Evolutionary conservation across 2,797 vertebrate species (phyloP), one percentile per base, ranked within the genome.

Genomic region (Eleutherodactylus coqui): DNA sequence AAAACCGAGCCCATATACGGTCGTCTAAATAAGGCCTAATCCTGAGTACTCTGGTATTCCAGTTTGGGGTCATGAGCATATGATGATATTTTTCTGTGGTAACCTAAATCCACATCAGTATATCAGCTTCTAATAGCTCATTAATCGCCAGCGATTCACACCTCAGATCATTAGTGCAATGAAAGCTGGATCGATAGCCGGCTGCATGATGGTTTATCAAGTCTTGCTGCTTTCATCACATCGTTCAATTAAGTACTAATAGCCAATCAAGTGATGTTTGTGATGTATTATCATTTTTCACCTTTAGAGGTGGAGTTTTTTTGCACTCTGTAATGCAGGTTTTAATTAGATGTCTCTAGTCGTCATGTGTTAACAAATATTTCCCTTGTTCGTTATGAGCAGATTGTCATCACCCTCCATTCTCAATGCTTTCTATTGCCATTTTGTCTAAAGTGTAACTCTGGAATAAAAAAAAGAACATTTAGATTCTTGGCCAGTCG

Each of bases 101-200:
- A 81, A 62, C 78, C 67, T 75, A 36, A 81, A 86, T 51, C 78
- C 72, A 43, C 47, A 82, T 69, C 27, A 69, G 73, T 72, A 60
- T 83, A 38, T 70, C 60, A 38, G n/a, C 64, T 78, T 47, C 41
- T 87, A 87, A 87, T 87, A 53, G 81, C 85, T 87, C 43, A 69
- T 83, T 83, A 87, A 87, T 83, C 64, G 36, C 47, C 47, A 58
- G 49, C 72, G 77, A 83, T 86, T 82, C 80, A 87, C 80, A 87
- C 85, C 80, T 79, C 45, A 79, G 73, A 72, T 87, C 85, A 87
- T 83, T 83, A 86, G 70, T 76, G 85, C 85, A 75, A 82, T 86
- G 79, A 82, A 83, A 78, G 62, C 78, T 83, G 75, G 79, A 87
- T 83, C 85, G 82, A 87, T 83, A 72, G 60, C 73, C 72, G 75